Percentiles rank a stretch among this genome's conserved stretches.
phyloP scores from a whole-genome alignment of 2,888 invertebrate species.

The Buathra laborator region DNA sequence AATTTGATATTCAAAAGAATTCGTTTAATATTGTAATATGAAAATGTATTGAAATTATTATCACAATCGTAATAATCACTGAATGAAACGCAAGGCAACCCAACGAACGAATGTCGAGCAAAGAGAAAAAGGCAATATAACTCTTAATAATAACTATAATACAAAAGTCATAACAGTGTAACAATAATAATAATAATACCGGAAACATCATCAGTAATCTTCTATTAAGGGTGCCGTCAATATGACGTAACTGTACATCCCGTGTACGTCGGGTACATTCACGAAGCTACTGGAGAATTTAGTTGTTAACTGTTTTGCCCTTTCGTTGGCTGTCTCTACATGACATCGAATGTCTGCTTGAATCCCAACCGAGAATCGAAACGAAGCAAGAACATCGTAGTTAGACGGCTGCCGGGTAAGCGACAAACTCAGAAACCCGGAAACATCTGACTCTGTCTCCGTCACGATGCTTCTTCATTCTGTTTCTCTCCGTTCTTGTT shows the following conservation, averaged over 20 bases:
- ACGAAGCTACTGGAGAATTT: neutral
- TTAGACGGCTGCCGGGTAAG: neutral
- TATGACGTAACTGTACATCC: constrained; percentile 68
- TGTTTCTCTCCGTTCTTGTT: neutral
- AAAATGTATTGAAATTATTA: too few relatives aligned
- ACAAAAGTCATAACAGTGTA: too few relatives aligned
- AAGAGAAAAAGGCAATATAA: too few relatives aligned
- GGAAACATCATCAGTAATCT: too few relatives aligned
- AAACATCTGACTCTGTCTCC: constrained; percentile 6
- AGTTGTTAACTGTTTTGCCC: neutral
- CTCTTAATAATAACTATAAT: too few relatives aligned
- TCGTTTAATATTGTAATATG: too few relatives aligned
- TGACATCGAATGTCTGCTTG: neutral
- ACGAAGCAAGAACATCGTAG: neutral
- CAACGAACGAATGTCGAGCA: too few relatives aligned
- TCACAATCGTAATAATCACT: too few relatives aligned
- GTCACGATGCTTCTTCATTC: neutral
- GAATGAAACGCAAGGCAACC: too few relatives aligned
- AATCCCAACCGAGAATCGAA: constrained; percentile 2
- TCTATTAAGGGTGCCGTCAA: neutral
- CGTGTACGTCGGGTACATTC: constrained; percentile 50
- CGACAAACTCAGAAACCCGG: constrained; percentile 1
- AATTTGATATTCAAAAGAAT: too few relatives aligned
- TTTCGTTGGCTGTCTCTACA: neutral
- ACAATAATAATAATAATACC: too few relatives aligned